These are phyloP conservation scores for Gobionotothen gibberifrons DNA, from an alignment of 2,797 vertebrate genomes.

Conservation along the genomic window DNA sequence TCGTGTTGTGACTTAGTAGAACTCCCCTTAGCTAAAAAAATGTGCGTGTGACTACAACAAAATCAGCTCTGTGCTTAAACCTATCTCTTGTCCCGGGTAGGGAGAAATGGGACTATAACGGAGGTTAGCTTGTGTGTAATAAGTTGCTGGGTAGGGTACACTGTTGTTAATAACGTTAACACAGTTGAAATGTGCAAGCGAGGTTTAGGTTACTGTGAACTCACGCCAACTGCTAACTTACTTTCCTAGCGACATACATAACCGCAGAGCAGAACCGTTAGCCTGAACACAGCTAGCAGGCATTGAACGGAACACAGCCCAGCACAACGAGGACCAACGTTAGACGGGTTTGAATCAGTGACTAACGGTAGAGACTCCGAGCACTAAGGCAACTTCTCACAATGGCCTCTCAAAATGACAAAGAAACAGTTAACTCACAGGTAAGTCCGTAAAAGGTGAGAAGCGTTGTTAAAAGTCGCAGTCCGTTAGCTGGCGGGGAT, in stretches of 20 bases:
- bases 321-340: neutral
- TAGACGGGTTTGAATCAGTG: slow-evolving; percentile 15
- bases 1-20: slow-evolving; percentile 33
- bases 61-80: slow-evolving; percentile 19
- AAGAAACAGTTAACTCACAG: slow-evolving; percentile 75
- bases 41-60: neutral
- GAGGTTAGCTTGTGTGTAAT: slow-evolving; percentile 25
- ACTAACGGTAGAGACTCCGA: slow-evolving; percentile 16
- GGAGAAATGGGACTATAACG: neutral
- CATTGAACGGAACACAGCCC: slow-evolving; percentile 2
- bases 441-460: slow-evolving; percentile 71
- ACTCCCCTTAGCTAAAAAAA: slow-evolving; percentile 27
- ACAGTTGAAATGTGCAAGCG: slow-evolving; percentile 21
- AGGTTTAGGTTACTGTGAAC: slow-evolving; percentile 31
- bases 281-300: slow-evolving; percentile 38
- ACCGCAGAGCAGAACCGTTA: slow-evolving; percentile 17
- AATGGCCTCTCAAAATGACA: neutral
- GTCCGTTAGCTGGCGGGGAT: slow-evolving; percentile 52
- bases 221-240: slow-evolving; percentile 7
- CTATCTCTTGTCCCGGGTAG: slow-evolving; percentile 19
- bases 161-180: slow-evolving; percentile 10
- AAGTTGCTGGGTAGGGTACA: slow-evolving; percentile 7
- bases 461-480: slow-evolving; percentile 64
- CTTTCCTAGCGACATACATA: slow-evolving; percentile 12
- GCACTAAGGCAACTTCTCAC: slow-evolving; percentile 52